Evolutionary conservation across 2,888 invertebrate species (phyloP).

Genomic region (Sclerodermus sp.): DNA sequence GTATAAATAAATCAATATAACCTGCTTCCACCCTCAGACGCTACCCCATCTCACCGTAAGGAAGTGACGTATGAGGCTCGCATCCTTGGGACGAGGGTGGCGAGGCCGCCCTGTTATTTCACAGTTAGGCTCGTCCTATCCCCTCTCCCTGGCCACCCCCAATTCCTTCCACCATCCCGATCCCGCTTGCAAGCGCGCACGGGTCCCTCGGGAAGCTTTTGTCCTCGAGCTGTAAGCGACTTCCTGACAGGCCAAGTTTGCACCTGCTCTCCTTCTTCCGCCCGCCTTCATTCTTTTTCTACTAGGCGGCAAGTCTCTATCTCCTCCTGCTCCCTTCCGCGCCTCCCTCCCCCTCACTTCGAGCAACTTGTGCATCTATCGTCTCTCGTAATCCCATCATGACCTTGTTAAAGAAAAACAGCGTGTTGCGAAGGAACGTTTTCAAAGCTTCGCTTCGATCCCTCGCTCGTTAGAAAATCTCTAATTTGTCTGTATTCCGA

Average conservation of each 20-base stretch:
- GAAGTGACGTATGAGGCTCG: conserved; percentile 52
- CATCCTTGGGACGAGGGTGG: conserved; percentile 37
- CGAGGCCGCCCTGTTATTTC: conserved; percentile 53
- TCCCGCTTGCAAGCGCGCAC: conserved; percentile 39
- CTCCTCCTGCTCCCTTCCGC: conserved; percentile 5
- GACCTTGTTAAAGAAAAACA: too few species aligned
- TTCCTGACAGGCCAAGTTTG: conserved; percentile 57
- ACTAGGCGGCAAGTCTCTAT: conserved; percentile 2
- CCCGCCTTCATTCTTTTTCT: conserved; percentile 5
- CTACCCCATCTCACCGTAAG: conserved; percentile 34
- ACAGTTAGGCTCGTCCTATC: conserved; percentile 52
- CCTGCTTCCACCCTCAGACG: conserved; percentile 37
- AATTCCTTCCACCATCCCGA: conserved; percentile 29
- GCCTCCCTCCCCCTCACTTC: conserved; percentile 11
- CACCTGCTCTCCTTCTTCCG: conserved; percentile 53
- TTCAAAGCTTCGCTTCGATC: too few species aligned
- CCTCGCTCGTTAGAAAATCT: too few species aligned
- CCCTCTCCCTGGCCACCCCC: conserved; percentile 19
- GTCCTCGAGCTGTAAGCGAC: conserved; percentile 57
- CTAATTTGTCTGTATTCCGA: too few species aligned
- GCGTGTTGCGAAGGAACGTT: too few species aligned
- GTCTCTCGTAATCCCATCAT: too few species aligned
- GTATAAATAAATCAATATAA: conserved; percentile 56
- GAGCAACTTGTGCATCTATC: too few species aligned
- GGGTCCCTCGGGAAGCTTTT: conserved; percentile 56